Evolutionary conservation across 2,888 invertebrate species (phyloP).

Genomic region (Tillus elongatus): DNA sequence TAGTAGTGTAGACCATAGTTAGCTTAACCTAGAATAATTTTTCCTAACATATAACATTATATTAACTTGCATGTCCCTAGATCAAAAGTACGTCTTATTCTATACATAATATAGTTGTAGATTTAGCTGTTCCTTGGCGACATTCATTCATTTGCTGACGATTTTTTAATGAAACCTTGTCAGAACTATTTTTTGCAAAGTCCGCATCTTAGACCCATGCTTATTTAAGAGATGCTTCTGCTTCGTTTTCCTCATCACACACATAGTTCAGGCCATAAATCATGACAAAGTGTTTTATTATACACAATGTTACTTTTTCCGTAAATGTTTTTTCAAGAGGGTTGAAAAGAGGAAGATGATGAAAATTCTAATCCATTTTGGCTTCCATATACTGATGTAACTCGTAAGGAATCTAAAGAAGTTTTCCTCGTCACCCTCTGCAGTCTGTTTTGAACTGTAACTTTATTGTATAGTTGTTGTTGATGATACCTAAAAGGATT

Average conservation of each 20-base stretch:
- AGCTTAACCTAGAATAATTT: constrained; percentile 41
- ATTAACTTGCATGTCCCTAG: constrained; percentile 42
- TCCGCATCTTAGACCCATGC: constrained; percentile 13
- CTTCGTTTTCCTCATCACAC: constrained; percentile 11
- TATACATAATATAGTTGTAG: constrained; percentile 39
- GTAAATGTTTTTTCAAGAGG: constrained; percentile 23
- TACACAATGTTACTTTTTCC: constrained; percentile 1
- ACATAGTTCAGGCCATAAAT: constrained; percentile 7
- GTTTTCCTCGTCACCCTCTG: constrained; percentile 26
- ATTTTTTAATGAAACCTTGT: constrained; percentile 22
- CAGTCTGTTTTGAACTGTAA: constrained; percentile 19
- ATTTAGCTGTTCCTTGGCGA: constrained; percentile 36
- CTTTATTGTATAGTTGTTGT: constrained; percentile 32
- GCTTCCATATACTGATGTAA: constrained; percentile 33
- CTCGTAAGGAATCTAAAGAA: constrained; percentile 21
- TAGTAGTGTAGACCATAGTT: constrained; percentile 39
- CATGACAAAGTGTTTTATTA: constrained; percentile 12
- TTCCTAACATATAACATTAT: constrained; percentile 39
- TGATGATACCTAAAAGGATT: constrained; percentile 26
- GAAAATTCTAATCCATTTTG: constrained; percentile 31
- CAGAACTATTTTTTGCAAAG: constrained; percentile 16
- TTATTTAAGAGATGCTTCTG: constrained; percentile 13
- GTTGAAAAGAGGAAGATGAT: constrained; percentile 23
- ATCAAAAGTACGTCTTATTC: constrained; percentile 35
- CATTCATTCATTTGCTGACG: constrained; percentile 6